Evolutionary conservation across 2,113 vertebrate genomes (phyloP).

Genomic region (Callospermophilus lateralis): DNA sequence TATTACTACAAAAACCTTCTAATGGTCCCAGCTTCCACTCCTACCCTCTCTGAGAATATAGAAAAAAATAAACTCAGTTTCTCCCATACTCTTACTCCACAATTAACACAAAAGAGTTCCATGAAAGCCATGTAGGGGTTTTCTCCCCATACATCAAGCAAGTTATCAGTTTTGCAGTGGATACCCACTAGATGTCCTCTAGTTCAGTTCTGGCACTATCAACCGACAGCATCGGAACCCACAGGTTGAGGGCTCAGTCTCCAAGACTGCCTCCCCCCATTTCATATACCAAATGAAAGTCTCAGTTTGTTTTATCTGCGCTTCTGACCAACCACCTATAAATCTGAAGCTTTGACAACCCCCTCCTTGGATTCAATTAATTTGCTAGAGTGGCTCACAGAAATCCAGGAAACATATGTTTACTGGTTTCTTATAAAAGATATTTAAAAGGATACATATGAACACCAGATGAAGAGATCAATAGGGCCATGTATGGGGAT

Average conservation of each 20-base stretch:
- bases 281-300: not conserved
- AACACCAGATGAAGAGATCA: not conserved
- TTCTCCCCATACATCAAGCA: not conserved
- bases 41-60: not conserved
- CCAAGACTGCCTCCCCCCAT: not conserved
- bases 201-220: not conserved
- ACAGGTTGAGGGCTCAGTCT: not conserved
- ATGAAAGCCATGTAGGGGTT: not conserved
- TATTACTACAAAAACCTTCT: not conserved
- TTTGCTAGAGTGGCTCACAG: not conserved
- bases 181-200: not conserved
- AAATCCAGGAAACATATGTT: not conserved
- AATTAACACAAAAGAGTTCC: not conserved
- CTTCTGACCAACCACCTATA: not conserved
- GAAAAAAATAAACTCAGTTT: conserved; percentile 19
- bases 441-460: not conserved
- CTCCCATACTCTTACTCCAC: not conserved
- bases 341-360: not conserved
- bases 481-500: not conserved
- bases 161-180: not conserved
- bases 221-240: not conserved
- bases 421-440: not conserved
- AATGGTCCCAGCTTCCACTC: not conserved
- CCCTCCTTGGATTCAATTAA: not conserved
- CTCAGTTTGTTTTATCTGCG: not conserved